Evolutionary conservation across 2,797 vertebrate species (phyloP), one percentile per base, ranked within the genome.

Genomic region (Varecia variegata): DNA sequence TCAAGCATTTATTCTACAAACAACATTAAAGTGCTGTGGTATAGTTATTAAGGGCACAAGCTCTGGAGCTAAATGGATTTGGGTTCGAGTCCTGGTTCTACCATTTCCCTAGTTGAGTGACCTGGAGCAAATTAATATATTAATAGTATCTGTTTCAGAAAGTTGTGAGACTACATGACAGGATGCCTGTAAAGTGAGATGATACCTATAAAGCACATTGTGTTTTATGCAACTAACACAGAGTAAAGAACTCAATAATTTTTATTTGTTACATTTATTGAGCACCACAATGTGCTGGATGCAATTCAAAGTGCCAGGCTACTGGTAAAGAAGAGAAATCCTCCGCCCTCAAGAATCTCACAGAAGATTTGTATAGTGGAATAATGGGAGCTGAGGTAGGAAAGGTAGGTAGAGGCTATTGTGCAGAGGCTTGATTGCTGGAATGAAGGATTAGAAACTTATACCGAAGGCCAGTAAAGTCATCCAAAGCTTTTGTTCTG

Each of bases 1-100:
- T 94, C 79, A 88, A 85, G 27, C 47, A 82, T 84, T 97, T 90
- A 88, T 92, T 90, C n/a, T 90, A 81, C 23, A 86, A 90, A 68
- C n/a, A 96, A 25, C 38, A 93, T 23, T 90, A 32, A 96, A 94
- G 38, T 80, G 30, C 60, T 93, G 17, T 65, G 35, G 52, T 84
- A 0, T 23, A 79, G 7, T 70, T 93, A 90, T 45, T 95, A 93
- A 94, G 65, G 76, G 17, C 32, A 80, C 45, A 73, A 88, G 10
- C 20, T 92, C 54, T 89, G 58, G 27, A 17, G 14, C 43, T 94
- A 95, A 67, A 88, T 30, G 82, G 47, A 91, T 85, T 21, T 74
- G 25, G 15, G 73, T 79, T 88, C 43, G 79, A 85, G 40, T 93
- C 25, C 52, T 84, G 18, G 0, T 71, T 96, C 45, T 95, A 82